Conservation (phyloP, 2,113 vertebrate species). For the Tretioscincus oriximinensis region DNA sequence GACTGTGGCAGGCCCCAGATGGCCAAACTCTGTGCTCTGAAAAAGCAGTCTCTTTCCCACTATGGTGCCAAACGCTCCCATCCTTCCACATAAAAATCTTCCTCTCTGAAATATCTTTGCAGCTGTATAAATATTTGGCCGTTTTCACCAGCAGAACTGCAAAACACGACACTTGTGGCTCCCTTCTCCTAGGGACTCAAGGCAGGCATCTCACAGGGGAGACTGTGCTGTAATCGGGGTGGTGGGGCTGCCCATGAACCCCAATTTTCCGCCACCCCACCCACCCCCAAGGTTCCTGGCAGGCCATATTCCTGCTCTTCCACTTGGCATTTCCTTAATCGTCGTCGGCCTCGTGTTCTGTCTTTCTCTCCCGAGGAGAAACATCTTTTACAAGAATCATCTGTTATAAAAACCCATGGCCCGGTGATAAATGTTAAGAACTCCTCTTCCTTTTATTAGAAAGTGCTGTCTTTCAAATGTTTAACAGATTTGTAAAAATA, state of each 20-base stretch:
- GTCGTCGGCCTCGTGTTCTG: slow-evolving; percentile 58
- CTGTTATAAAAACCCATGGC: slow-evolving; percentile 56
- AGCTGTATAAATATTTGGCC: too few relatives aligned
- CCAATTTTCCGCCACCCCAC: too few relatives aligned
- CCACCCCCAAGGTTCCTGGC: slow-evolving; percentile 48
- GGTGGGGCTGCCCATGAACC: not conserved
- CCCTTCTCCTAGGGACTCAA: not conserved
- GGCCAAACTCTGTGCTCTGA: too few relatives aligned
- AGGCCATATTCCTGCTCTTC: slow-evolving; percentile 19
- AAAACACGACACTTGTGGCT: not conserved
- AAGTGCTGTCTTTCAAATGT: slow-evolving; percentile 63
- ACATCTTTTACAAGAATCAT: slow-evolving; percentile 55
- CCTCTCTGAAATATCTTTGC: too few relatives aligned
- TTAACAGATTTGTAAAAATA: slow-evolving; percentile 69
- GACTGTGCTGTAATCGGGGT: not conserved
- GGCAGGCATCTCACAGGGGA: too few relatives aligned
- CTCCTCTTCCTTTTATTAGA: slow-evolving; percentile 58
- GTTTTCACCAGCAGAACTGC: not conserved
- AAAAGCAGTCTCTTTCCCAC: too few relatives aligned
- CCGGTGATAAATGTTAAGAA: slow-evolving; percentile 59
- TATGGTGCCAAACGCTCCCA: too few relatives aligned
- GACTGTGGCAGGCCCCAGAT: too few relatives aligned
- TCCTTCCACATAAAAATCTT: too few relatives aligned
- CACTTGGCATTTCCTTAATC: slow-evolving; percentile 50
- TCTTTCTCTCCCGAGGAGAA: slow-evolving; percentile 63